Percentiles rank a stretch among this genome's conserved stretches.
Evolutionary conservation across 2,113 vertebrate species (phyloP).

Genomic region (Ictidomys tridecemlineatus): DNA sequence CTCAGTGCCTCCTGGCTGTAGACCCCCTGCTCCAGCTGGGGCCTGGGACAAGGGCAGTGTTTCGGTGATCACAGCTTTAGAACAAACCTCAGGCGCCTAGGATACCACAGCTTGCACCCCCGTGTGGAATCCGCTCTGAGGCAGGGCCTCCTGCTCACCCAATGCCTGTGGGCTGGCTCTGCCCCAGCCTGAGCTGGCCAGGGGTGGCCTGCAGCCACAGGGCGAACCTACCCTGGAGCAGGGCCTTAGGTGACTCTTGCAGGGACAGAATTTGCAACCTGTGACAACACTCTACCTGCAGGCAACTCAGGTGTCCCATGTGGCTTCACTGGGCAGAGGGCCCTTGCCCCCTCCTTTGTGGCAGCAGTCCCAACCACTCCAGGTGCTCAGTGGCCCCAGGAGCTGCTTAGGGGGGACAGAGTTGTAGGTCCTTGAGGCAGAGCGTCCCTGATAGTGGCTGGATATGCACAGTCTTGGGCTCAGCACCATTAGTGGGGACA

Average conservation of each 20-base stretch:
- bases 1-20: not conserved
- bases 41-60: not conserved
- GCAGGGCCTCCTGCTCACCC: not conserved
- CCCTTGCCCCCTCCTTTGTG: not conserved
- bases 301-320: too few species aligned
- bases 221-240: not conserved
- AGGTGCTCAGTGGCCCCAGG: too few species aligned
- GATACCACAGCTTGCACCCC: not conserved
- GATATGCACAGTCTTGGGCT: not conserved
- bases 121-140: not conserved
- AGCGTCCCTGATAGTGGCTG: not conserved
- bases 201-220: not conserved
- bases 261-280: not conserved
- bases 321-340: not conserved
- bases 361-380: not conserved
- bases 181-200: not conserved
- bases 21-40: not conserved
- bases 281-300: not conserved
- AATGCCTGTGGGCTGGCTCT: not conserved
- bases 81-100: not conserved
- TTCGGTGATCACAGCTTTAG: not conserved
- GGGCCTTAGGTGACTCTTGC: not conserved
- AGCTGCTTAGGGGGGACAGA: not conserved
- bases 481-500: not conserved
- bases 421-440: too few species aligned